phyloP scores from a whole-genome alignment of 2,113 vertebrate species.

The Prietella phreatophila region DNA sequence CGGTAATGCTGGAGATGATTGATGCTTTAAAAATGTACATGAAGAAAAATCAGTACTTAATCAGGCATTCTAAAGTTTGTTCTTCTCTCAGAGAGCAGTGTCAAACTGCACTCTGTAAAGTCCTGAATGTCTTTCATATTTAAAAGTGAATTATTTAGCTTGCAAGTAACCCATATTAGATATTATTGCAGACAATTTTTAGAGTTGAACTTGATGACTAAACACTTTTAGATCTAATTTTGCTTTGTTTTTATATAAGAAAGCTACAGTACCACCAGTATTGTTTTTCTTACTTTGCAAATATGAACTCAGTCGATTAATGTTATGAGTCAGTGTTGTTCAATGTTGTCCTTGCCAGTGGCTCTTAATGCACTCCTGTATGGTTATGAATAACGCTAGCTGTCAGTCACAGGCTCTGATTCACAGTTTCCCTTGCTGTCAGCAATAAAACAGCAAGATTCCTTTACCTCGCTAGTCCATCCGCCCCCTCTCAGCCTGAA shows the following conservation, averaged over 20 bases:
- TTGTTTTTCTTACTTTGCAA: constrained; percentile 1
- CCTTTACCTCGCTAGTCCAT: constrained; percentile 27
- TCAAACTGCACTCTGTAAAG: neutral
- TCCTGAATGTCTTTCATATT: neutral
- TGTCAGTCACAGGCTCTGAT: constrained; percentile 46
- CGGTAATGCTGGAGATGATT: neutral
- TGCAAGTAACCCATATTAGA: neutral
- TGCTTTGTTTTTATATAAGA: neutral
- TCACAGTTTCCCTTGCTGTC: constrained; percentile 51
- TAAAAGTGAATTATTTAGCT: neutral
- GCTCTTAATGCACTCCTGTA: constrained; percentile 40
- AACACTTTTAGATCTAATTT: constrained; percentile 8
- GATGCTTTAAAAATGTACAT: neutral
- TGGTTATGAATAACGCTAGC: constrained; percentile 38
- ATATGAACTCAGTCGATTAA: neutral
- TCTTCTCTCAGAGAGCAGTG: neutral
- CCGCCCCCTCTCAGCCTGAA: constrained; percentile 35
- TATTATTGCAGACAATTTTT: neutral
- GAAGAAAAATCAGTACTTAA: neutral
- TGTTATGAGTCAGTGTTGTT: constrained; percentile 19
- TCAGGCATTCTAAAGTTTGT: neutral
- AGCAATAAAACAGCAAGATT: constrained; percentile 39
- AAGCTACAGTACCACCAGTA: neutral
- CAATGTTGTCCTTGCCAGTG: constrained; percentile 41
- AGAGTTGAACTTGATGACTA: neutral